phyloP scores from a whole-genome alignment of 2,888 invertebrate species.

The Drosophila mayaguana region DNA sequence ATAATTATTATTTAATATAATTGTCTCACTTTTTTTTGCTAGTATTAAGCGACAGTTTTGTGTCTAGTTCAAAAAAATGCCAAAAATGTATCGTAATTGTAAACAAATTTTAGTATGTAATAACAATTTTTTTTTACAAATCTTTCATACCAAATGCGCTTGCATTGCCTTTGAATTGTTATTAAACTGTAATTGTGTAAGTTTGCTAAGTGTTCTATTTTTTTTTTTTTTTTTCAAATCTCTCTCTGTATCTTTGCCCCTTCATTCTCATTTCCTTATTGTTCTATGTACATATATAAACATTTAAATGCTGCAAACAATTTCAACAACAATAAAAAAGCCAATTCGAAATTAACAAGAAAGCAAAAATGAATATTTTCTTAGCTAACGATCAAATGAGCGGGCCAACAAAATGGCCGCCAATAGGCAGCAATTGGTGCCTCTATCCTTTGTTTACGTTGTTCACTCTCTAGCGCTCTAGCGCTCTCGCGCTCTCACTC shows the following conservation, averaged over 20 bases:
- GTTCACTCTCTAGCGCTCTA: slow-evolving; percentile 2
- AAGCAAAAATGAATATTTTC: slow-evolving; percentile 3
- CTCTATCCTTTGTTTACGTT: slow-evolving; percentile 32
- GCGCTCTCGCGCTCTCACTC: slow-evolving; percentile 1
- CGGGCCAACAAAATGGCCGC: slow-evolving; percentile 52
- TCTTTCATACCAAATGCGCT: slow-evolving; percentile 13
- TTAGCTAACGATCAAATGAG: slow-evolving; percentile 5
- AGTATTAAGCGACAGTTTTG: slow-evolving; percentile 44
- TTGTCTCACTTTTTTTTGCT: slow-evolving; percentile 29
- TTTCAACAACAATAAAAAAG: slow-evolving; percentile 58
- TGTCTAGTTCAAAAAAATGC: slow-evolving; percentile 57
- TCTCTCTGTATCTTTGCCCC: neutral
- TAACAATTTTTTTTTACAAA: slow-evolving; percentile 17
- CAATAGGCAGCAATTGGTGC: slow-evolving; percentile 47
- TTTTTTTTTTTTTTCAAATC: slow-evolving; percentile 9
- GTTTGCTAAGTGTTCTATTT: slow-evolving; percentile 28
- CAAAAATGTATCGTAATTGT: slow-evolving; percentile 55
- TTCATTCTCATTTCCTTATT: slow-evolving; percentile 22
- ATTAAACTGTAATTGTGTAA: slow-evolving; percentile 45
- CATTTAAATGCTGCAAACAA: slow-evolving; percentile 38
- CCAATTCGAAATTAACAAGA: slow-evolving; percentile 46
- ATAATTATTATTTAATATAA: slow-evolving; percentile 6
- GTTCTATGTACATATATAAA: slow-evolving; percentile 46
- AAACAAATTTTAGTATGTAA: slow-evolving; percentile 41
- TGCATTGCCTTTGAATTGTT: slow-evolving; percentile 32